Evolutionary conservation across 2,113 vertebrate genomes (phyloP), one percentile per base, ranked within the genome.

Genomic region (Nyctereutes procyonoides): DNA sequence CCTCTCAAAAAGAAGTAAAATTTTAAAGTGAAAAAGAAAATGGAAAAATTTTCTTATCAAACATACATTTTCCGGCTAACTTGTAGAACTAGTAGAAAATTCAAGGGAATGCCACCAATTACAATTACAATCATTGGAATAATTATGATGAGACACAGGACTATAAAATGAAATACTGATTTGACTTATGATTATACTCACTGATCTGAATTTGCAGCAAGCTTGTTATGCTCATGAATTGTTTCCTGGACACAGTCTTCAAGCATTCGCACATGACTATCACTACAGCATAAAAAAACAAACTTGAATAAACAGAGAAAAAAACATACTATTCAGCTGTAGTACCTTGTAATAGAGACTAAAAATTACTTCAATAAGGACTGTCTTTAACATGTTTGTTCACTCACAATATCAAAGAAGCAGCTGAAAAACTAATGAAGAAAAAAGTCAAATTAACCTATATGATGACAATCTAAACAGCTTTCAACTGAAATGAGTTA

Each of bases 181-280:
- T 87, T 79, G n/a, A 56, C 12, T 77, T 86, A 58, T 60, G 30
- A 28, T 84, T 20, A 90, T 97, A 99, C 99, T 98, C 96, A 99
- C 99, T 99, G 99, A 98, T 99, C 99, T 9, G 99, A 99, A 91
- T 99, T 99, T 53, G 99, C 99, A 65, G 99, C 99, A 98, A 99
- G 98, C 60, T 99, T 99, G 98, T 99, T 99, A 84, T 99, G 99
- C 7, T 99, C 99, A 56, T 99, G 99, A 97, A 99, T 99, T 5
- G 99, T 99, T 98, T 99, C 99, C 77, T 99, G 99, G 89, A 99
- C 99, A 98, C 99, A 99, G 77, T 99, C 99, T 98, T 99, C 99
- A 97, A 99, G 98, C 99, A 99, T 99, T 89, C 99, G 99, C 67
- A 99, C 99, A 0, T 99, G 99, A 96, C 99, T 99, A 95, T 99